A percentile compares a stretch with the other conserved stretches of the same genome.
These are phyloP conservation scores for Scaptodrosophila lebanonensis DNA, from an alignment of 1,140 invertebrate genomes.

Conservation along the genomic window DNA sequence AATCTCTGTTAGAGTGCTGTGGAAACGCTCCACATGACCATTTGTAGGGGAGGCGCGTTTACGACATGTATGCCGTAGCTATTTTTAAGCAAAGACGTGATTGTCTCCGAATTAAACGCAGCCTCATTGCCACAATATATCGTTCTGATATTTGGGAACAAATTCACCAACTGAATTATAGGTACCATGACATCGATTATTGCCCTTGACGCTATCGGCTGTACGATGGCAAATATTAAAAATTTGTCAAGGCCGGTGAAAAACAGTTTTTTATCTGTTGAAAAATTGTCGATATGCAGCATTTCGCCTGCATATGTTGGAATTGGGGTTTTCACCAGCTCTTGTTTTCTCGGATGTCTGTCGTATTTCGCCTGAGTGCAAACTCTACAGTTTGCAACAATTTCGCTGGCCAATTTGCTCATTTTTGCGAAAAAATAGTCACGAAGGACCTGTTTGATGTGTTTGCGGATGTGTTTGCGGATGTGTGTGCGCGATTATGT, in stretches of 20 bases:
- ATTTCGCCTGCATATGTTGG: conserved; percentile 15
- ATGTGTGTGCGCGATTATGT: conserved; percentile 18
- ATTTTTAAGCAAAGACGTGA: conserved; percentile 9
- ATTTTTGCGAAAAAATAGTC: conserved; percentile 35
- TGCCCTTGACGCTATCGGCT: conserved; percentile 16
- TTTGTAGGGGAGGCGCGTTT: conserved; percentile 21
- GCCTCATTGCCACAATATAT: conserved; percentile 27
- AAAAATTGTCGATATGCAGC: conserved; percentile 25
- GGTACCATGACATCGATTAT: conserved; percentile 9
- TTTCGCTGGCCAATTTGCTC: conserved; percentile 17
- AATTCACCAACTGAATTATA: conserved; percentile 17
- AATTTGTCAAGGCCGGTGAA: conserved; percentile 28
- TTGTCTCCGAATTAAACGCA: conserved; percentile 23
- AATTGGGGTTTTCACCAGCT: conserved; percentile 13
- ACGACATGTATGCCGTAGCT: conserved; percentile 11
- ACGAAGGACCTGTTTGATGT: conserved; percentile 17
- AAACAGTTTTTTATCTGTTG: conserved; percentile 15
- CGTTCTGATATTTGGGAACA: conserved; percentile 15
- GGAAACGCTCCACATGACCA: conserved; percentile 21
- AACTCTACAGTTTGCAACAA: conserved; percentile 21
- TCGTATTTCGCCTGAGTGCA: conserved; percentile 15
- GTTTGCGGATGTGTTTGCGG: conserved; percentile 28
- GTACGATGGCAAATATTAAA: conserved; percentile 23
- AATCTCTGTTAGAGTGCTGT: conserved; percentile 21
- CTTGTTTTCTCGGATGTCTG: conserved; percentile 18